Conservation (phyloP, 2,888 invertebrate species). For the Drosophila meridionalis region DNA sequence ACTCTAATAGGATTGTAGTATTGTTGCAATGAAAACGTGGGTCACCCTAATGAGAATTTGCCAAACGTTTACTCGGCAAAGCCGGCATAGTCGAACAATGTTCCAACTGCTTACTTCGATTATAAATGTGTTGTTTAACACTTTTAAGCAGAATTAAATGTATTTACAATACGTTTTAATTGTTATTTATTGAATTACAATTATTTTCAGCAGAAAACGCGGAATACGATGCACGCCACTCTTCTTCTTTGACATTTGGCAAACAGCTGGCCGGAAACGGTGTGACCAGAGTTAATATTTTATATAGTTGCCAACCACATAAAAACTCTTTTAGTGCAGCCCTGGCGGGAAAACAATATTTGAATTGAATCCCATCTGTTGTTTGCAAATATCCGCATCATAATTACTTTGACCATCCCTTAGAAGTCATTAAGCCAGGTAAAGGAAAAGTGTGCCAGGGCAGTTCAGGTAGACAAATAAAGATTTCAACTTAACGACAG, state of each 20-base stretch:
- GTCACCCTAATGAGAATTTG: conserved; percentile 34
- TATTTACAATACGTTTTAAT: neutral
- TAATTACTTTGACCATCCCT: conserved; percentile 13
- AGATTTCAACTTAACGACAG: conserved; percentile 10
- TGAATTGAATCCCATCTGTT: conserved; percentile 1
- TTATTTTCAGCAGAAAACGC: conserved; percentile 37
- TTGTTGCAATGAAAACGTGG: neutral
- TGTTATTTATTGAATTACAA: neutral
- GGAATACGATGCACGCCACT: conserved; percentile 50
- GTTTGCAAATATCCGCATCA: conserved; percentile 11
- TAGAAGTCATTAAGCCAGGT: conserved; percentile 34
- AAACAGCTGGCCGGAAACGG: conserved; percentile 50
- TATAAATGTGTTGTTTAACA: neutral
- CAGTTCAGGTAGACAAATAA: conserved; percentile 45
- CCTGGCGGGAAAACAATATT: conserved; percentile 17
- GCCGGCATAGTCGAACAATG: conserved; percentile 27
- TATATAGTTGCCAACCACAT: conserved; percentile 26
- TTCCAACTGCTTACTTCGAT: conserved; percentile 23
- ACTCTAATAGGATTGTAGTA: neutral
- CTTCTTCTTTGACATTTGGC: conserved; percentile 44
- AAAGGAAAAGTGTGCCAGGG: neutral
- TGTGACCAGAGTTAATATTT: conserved; percentile 38
- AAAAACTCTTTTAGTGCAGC: neutral
- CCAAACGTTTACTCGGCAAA: conserved; percentile 45
- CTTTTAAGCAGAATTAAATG: neutral